phyloP scores from a whole-genome alignment of 1,140 invertebrate genomes.

The Drosophila malerkotliana region DNA sequence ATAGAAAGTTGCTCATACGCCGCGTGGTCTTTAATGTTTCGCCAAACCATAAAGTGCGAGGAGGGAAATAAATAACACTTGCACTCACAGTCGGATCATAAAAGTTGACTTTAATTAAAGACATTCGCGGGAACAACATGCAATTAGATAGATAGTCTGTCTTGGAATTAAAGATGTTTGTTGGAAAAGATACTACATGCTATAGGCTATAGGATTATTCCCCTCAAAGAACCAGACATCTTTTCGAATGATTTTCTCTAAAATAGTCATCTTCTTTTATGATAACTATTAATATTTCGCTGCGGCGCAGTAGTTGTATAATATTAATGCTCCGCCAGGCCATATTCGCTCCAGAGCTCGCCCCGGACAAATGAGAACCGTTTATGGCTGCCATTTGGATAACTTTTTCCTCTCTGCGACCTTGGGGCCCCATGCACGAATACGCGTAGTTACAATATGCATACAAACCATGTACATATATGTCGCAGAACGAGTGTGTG shows the following conservation, averaged over 20 bases:
- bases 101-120: slow-evolving; percentile 76
- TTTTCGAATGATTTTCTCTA: not conserved
- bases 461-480: slow-evolving; percentile 4
- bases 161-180: no score
- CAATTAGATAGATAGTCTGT: slow-evolving; percentile 55
- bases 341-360: slow-evolving; percentile 24
- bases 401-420: slow-evolving; percentile 41
- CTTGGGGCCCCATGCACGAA: slow-evolving; percentile 39
- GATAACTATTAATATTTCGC: slow-evolving; percentile 6
- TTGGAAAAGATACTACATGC: no score
- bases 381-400: slow-evolving; percentile 67
- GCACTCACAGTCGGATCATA: slow-evolving; percentile 58
- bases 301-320: slow-evolving; percentile 14
- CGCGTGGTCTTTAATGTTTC: slow-evolving; percentile 46
- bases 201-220: no score
- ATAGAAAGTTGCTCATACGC: slow-evolving; percentile 62
- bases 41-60: slow-evolving; percentile 35
- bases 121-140: slow-evolving; percentile 52
- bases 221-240: no score
- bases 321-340: slow-evolving; percentile 26
- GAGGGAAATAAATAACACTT: slow-evolving; percentile 48
- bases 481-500: not conserved
- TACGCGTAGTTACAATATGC: slow-evolving; percentile 46
- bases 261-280: slow-evolving; percentile 7
- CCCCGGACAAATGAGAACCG: slow-evolving; percentile 54